Evolutionary conservation across 2,888 invertebrate genomes (phyloP), one percentile per base, ranked within the genome.

Genomic region (Cephus pulcher): DNA sequence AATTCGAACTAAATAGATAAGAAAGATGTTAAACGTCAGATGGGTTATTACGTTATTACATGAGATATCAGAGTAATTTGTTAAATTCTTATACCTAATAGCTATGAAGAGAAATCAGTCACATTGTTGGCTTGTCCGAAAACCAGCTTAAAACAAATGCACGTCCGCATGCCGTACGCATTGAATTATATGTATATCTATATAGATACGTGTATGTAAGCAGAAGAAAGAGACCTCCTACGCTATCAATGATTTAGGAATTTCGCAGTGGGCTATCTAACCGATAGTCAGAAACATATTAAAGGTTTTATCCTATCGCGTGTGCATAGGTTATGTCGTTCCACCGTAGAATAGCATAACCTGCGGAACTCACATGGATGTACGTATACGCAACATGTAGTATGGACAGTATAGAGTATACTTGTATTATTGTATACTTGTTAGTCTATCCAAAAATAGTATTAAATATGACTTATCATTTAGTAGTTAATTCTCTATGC

Each of bases 221-320:
- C 56, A 23, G 9, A 56, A 56, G 56, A 56, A 56, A 9, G 56
- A 56, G 71, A 32, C 32, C 71, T 12, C 12, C 33, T 34, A 23
- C 73, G 78, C 73, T 78, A 78, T 78, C 76, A 78, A 78, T 78
- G 78, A 78, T 78, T 76, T 78, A 78, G 76, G 78, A 78, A 75
- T 78, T 78, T 78, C 75, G 68, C 69, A 70, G n/a, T 34, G 34
- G 70, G 70, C 15, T 78, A 78, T 78, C 73, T 40, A 3, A n/a
- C 74, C 75, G 75, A 78, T 75, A 71, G 78, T 34, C 33, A n/a
- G 34, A 32, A 73, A 78, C 78, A 78, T 76, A 76, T 78, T 76
- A 40, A 35, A 78, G 33, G 56, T 56, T 73, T 78, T 78, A 77
- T 77, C 69, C 75, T 56, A 33, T 70, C 34, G 34, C 9, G 56